phyloP scores from a whole-genome alignment of 1,140 invertebrate species.

The Littorina saxatilis region DNA sequence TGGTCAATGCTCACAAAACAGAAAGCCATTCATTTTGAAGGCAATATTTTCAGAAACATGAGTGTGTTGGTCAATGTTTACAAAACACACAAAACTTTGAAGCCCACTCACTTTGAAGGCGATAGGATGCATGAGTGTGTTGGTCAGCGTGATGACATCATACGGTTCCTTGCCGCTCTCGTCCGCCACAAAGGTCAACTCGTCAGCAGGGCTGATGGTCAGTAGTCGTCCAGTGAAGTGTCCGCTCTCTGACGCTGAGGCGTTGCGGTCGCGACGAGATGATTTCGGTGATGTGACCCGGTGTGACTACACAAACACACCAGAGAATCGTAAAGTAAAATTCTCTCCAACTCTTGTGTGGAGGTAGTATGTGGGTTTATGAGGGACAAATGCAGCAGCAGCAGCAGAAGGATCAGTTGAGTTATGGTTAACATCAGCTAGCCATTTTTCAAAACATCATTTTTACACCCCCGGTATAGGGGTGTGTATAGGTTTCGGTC shows the following conservation, averaged over 20 bases:
- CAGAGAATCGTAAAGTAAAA: not conserved
- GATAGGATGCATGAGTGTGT: slow-evolving; percentile 82
- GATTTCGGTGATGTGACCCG: not conserved
- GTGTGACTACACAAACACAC: not conserved
- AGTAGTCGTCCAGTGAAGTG: slow-evolving; percentile 56
- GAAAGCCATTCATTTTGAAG: not conserved
- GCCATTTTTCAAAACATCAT: too few species aligned
- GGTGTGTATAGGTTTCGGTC: too few species aligned
- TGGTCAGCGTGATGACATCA: slow-evolving; percentile 79
- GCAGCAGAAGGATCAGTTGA: too few species aligned
- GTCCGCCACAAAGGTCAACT: slow-evolving; percentile 61
- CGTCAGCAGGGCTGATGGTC: slow-evolving; percentile 68
- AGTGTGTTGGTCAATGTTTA: slow-evolving; percentile 82
- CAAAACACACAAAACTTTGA: not conserved
- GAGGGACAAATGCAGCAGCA: too few species aligned
- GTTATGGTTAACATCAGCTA: too few species aligned
- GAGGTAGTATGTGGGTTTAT: too few species aligned
- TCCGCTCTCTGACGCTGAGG: not conserved
- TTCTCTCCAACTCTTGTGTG: not conserved
- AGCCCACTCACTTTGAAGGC: slow-evolving; percentile 83
- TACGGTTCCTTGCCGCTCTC: slow-evolving; percentile 56
- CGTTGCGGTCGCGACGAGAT: not conserved
- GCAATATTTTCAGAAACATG: not conserved
- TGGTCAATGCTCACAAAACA: too few species aligned
- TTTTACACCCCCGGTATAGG: too few species aligned